Percentiles rank a stretch among this genome's conserved stretches.
These are phyloP conservation scores for Loxodonta africana DNA, from an alignment of 2,113 vertebrate species.

Conservation along the genomic window DNA sequence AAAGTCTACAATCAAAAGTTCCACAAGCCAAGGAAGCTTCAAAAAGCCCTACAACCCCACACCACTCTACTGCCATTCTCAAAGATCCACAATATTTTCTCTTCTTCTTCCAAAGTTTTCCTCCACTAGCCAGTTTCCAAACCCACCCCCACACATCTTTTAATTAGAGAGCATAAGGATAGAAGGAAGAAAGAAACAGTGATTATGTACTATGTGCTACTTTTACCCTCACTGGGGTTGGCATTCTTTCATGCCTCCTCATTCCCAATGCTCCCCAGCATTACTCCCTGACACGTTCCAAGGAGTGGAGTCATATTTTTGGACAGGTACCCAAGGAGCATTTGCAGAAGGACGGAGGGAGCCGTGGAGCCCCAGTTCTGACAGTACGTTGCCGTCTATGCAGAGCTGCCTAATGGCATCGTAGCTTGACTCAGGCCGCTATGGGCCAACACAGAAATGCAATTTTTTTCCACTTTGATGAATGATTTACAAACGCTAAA, in stretches of 20 bases:
- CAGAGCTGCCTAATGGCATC: not conserved
- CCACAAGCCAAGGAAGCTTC: not conserved
- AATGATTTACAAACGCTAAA: not conserved
- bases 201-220: not conserved
- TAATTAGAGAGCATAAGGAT: not conserved
- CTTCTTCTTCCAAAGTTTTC: not conserved
- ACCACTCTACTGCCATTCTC: not conserved
- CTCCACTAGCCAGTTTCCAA: too few species aligned
- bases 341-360: not conserved
- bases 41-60: not conserved
- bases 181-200: not conserved
- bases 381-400: not conserved
- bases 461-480: slow-evolving; percentile 8
- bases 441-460: not conserved
- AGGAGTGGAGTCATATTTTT: too few species aligned
- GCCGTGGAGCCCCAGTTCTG: not conserved
- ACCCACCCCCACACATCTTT: not conserved
- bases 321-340: not conserved
- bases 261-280: too few species aligned
- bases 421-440: not conserved
- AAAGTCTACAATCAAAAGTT: not conserved
- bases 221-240: not conserved
- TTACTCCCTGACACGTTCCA: not conserved
- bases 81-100: not conserved
- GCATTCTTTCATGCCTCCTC: not conserved